Conservation (phyloP, 2,797 vertebrate species). For the Siniperca scherzeri region DNA sequence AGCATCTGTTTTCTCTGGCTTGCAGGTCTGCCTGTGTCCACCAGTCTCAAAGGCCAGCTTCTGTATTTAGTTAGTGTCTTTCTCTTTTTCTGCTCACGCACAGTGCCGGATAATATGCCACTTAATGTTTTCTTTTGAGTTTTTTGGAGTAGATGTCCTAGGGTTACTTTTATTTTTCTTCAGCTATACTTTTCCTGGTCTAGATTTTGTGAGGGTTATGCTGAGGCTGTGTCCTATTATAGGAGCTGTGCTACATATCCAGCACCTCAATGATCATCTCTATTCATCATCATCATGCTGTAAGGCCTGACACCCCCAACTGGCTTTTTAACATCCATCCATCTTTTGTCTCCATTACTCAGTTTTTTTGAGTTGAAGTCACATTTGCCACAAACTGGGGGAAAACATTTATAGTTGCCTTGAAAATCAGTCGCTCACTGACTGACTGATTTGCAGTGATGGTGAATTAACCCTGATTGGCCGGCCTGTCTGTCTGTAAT, state of each 20-base stretch:
- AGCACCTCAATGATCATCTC: conserved; percentile 6
- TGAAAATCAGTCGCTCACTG: conserved; percentile 32
- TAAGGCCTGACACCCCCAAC: background rate
- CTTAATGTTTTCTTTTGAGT: background rate
- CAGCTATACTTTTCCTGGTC: background rate
- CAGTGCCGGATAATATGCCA: background rate
- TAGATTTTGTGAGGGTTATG: background rate
- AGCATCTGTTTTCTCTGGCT: too few species aligned
- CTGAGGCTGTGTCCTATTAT: background rate
- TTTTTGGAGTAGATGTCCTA: background rate
- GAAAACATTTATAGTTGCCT: conserved; percentile 32
- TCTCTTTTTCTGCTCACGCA: background rate
- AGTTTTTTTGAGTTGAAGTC: background rate
- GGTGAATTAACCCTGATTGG: conserved; percentile 71
- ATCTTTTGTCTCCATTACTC: conserved; percentile 10
- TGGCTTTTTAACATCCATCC: background rate
- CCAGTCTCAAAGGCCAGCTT: background rate
- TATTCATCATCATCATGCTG: background rate
- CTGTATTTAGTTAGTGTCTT: background rate
- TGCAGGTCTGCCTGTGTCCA: background rate
- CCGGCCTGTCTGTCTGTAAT: conserved; percentile 63
- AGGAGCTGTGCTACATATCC: background rate
- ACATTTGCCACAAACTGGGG: conserved; percentile 24
- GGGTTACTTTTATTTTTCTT: background rate
- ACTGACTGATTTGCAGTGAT: conserved; percentile 53